These are phyloP conservation scores for Remorina albescens DNA, from an alignment of 2,797 vertebrate species.

Conservation along the genomic window DNA sequence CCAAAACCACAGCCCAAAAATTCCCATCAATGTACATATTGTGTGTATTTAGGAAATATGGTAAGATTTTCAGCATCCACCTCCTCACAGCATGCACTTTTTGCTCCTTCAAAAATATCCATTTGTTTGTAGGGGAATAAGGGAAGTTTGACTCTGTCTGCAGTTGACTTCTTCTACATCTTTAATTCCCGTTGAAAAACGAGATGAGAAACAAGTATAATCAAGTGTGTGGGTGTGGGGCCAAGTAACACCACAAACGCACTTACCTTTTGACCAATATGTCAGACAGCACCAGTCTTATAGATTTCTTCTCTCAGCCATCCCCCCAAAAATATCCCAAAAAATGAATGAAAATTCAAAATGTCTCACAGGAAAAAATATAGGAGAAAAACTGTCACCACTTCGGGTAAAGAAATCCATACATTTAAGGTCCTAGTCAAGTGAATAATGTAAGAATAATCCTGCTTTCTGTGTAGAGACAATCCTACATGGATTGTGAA, in stretches of 20 bases:
- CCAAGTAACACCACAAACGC: constrained; percentile 37
- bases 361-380: constrained; percentile 41
- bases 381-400: constrained; percentile 42
- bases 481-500: constrained; percentile 66
- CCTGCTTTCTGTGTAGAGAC: constrained; percentile 69
- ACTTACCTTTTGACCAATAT: constrained; percentile 74
- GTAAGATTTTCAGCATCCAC: constrained; percentile 41
- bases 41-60: constrained; percentile 39
- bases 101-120: constrained; percentile 19
- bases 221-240: constrained; percentile 16
- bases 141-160: constrained; percentile 23
- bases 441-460: constrained; percentile 69
- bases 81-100: constrained; percentile 27
- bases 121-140: constrained; percentile 5
- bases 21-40: constrained; percentile 29
- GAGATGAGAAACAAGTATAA: constrained; percentile 7
- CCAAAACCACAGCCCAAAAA: constrained; percentile 40
- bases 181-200: constrained; percentile 22
- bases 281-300: constrained; percentile 55
- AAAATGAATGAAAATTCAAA: constrained; percentile 19
- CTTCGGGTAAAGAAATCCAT: constrained; percentile 67
- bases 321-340: constrained; percentile 48
- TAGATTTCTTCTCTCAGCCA: constrained; percentile 48
- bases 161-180: constrained; percentile 37
- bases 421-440: constrained; percentile 54